phyloP scores from a whole-genome alignment of 2,113 vertebrate genomes.

The Callopanchax toddi region DNA sequence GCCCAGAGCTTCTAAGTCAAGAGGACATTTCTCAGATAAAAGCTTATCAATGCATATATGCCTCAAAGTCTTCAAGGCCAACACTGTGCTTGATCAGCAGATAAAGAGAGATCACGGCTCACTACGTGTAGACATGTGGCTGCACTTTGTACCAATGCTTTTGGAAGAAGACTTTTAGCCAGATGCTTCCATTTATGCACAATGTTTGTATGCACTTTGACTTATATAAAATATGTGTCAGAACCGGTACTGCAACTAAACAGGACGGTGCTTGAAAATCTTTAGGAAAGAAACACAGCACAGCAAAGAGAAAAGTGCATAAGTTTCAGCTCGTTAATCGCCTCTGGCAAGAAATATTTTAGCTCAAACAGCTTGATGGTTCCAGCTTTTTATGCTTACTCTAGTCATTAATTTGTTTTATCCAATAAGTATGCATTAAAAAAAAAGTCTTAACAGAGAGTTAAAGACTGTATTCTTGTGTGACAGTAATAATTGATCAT shows the following conservation, averaged over 20 bases:
- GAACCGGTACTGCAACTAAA: background rate
- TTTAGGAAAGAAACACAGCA: background rate
- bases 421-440: too few relatives aligned
- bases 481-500: too few relatives aligned
- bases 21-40: slow-evolving; percentile 15
- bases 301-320: background rate
- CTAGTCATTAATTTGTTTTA: too few relatives aligned
- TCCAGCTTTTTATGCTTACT: background rate
- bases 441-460: too few relatives aligned
- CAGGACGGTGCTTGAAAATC: background rate
- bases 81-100: slow-evolving; percentile 4
- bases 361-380: background rate
- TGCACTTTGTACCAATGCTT: slow-evolving; percentile 26
- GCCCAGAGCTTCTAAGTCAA: background rate
- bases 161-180: background rate
- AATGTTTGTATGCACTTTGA: slow-evolving; percentile 22
- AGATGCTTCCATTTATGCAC: background rate
- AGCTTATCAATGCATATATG: background rate
- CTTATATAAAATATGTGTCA: background rate
- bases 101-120: slow-evolving; percentile 18
- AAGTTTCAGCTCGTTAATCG: background rate
- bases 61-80: slow-evolving; percentile 34
- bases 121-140: background rate
- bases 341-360: background rate
- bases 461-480: too few relatives aligned